Conservation (phyloP, 2,797 vertebrate genomes). For the Cynodonichthys magdalenae region DNA sequence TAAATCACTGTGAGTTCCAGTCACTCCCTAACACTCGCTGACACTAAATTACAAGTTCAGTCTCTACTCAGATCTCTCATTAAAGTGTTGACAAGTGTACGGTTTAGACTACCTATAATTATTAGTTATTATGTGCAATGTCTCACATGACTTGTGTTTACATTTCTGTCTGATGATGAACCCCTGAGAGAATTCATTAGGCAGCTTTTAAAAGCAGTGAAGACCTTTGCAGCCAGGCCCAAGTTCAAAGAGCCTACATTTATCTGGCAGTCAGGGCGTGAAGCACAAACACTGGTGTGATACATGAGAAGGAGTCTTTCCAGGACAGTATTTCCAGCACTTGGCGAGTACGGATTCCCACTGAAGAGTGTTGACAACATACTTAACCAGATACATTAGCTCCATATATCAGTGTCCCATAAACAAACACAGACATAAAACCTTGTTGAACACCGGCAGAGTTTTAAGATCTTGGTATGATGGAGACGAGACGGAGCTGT, state of each 20-base stretch:
- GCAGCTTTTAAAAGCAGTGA: constrained; percentile 26
- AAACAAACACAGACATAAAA: constrained; percentile 21
- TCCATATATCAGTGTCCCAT: constrained; percentile 12
- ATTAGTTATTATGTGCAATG: constrained; percentile 50
- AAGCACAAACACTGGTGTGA: constrained; percentile 68
- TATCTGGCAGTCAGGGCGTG: constrained; percentile 14
- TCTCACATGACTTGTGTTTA: constrained; percentile 34
- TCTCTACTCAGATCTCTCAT: constrained; percentile 37
- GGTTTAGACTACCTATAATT: constrained; percentile 45
- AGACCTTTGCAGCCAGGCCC: constrained; percentile 37
- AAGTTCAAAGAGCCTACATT: constrained; percentile 33
- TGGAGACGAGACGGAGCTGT: too few species aligned
- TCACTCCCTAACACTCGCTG: constrained; percentile 3
- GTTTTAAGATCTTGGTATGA: too few species aligned
- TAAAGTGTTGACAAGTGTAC: constrained; percentile 44
- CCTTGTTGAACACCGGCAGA: constrained; percentile 7
- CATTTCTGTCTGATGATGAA: constrained; percentile 25
- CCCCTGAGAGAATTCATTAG: constrained; percentile 28
- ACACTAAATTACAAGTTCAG: constrained; percentile 28
- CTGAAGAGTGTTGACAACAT: constrained; percentile 67
- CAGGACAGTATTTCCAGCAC: constrained; percentile 63
- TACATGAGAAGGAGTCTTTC: constrained; percentile 57
- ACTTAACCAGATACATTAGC: constrained; percentile 59
- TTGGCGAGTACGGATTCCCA: constrained; percentile 57
- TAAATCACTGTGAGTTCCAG: constrained; percentile 30